Base-by-base conservation (phyloP, 2,797 vertebrate species). In the Agapornis canus region DNA sequence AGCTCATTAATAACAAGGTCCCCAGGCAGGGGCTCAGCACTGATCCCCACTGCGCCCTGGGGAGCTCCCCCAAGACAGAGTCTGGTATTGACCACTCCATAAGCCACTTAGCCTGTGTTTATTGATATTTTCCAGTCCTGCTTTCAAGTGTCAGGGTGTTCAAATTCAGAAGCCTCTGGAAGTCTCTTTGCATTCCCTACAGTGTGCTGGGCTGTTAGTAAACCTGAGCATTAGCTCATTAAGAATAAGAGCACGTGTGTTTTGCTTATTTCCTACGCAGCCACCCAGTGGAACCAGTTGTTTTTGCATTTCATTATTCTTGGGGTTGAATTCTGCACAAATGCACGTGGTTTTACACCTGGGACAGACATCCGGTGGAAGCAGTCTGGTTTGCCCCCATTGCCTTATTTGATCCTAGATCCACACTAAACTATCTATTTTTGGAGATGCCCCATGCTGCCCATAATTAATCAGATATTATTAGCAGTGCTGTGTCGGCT, bases 191-290 rank as follows among this genome's bases (percentile, higher is more conserved):
- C 9, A 1, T 27, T 80, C 72, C 49, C 35, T 40, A 6, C 59
- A 39, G 54, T 2, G 0, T 32, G 70, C 70, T 22, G 66, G 51
- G 40, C 66, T 75, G 54, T 79, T 23, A 14, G 76, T 8, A 37
- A 63, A 88, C 80, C 80, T 22, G 35, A 70, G 39, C 26, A 5
- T 43, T 35, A 15, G 7, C 65, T 83, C 61, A 2, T 19, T 26
- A 56, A 56, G 52, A 78, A 37, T 0, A 8, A 60, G 31, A 31
- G 13, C 43, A 6, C 1, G 3, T 2, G 2, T 27, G 27, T 19
- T 51, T 21, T 15, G n/a, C 16, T 75, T 5, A 5, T 72, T 73
- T 82, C 45, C 61, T 71, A 4, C 56, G 8, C 47, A 27, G 52
- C 43, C n/a, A 13, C 47, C 29, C 81, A 2, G 6, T 16, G 49